Conservation (phyloP, 2,888 invertebrate genomes). For the Hirtodrosophila duncani region DNA sequence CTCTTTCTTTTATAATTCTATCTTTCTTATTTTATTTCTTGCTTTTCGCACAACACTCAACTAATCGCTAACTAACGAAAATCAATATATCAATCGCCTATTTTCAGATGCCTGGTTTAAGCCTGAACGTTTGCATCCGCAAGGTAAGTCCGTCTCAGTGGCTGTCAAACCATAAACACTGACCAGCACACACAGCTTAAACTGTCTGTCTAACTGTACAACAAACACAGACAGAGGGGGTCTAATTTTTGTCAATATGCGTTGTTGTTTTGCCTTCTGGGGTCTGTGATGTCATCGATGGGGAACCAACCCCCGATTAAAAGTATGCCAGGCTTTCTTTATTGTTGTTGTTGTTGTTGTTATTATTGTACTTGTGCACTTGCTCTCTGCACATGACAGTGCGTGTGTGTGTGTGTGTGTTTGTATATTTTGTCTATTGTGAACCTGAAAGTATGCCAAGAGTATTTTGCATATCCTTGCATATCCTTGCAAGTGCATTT, state of each 20-base stretch:
- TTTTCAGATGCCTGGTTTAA: slow-evolving; percentile 95
- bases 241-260: slow-evolving; percentile 18
- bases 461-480: slow-evolving; percentile 30
- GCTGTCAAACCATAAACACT: slow-evolving; percentile 32
- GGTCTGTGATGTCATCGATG: slow-evolving; percentile 61
- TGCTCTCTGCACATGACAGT: slow-evolving; percentile 20
- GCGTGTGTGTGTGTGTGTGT: background rate
- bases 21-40: slow-evolving; percentile 30
- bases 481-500: slow-evolving; percentile 10
- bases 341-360: slow-evolving; percentile 16
- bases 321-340: slow-evolving; percentile 47
- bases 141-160: slow-evolving; percentile 84
- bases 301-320: slow-evolving; percentile 15
- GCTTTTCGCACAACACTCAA: slow-evolving; percentile 40
- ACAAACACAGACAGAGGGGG: background rate
- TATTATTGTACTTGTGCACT: slow-evolving; percentile 37
- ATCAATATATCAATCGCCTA: slow-evolving; percentile 75
- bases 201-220: slow-evolving; percentile 3
- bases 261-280: too few relatives aligned
- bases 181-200: slow-evolving; percentile 20
- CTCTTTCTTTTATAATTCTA: slow-evolving; percentile 11
- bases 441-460: slow-evolving; percentile 30
- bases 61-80: slow-evolving; percentile 67
- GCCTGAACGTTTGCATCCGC: slow-evolving; percentile 93
- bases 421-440: background rate